These are phyloP conservation scores for Rhimphoctona megacephalus DNA, from an alignment of 2,888 invertebrate genomes.

Conservation along the genomic window DNA sequence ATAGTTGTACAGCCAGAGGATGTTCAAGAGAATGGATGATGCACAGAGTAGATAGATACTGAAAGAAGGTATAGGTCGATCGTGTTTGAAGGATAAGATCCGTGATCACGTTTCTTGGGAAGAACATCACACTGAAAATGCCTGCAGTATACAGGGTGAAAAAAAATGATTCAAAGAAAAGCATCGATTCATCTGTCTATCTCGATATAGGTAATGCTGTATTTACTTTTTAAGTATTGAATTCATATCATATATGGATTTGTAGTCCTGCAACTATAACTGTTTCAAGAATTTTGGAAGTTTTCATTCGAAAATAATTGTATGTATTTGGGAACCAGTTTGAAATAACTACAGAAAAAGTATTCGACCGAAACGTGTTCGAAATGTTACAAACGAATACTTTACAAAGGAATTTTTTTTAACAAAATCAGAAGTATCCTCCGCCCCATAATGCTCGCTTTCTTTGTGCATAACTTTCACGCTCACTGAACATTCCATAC, in stretches of 20 bases:
- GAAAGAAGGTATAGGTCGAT: conserved; percentile 70
- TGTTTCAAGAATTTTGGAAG: too few species aligned
- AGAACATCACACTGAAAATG: conserved; percentile 56
- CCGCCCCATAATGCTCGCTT: not conserved
- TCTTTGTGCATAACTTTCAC: not conserved
- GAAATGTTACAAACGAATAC: not conserved
- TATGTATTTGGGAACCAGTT: not conserved
- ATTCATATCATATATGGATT: too few species aligned
- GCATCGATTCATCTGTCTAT: too few species aligned
- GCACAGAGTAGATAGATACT: conserved; percentile 29
- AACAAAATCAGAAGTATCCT: not conserved
- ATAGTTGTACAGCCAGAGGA: conserved; percentile 16
- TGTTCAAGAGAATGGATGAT: conserved; percentile 45
- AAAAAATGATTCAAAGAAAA: not conserved
- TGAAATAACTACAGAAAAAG: conserved; percentile 1
- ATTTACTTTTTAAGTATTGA: too few species aligned
- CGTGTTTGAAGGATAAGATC: conserved; percentile 76
- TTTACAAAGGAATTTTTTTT: not conserved
- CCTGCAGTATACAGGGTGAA: not conserved
- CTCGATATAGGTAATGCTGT: too few species aligned
- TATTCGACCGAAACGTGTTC: not conserved
- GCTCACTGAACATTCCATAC: not conserved
- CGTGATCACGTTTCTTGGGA: conserved; percentile 67
- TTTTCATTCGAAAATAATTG: too few species aligned
- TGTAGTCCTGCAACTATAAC: too few species aligned